Base-by-base conservation (phyloP, 2,888 invertebrate genomes). In the Dilophus febrilis region DNA sequence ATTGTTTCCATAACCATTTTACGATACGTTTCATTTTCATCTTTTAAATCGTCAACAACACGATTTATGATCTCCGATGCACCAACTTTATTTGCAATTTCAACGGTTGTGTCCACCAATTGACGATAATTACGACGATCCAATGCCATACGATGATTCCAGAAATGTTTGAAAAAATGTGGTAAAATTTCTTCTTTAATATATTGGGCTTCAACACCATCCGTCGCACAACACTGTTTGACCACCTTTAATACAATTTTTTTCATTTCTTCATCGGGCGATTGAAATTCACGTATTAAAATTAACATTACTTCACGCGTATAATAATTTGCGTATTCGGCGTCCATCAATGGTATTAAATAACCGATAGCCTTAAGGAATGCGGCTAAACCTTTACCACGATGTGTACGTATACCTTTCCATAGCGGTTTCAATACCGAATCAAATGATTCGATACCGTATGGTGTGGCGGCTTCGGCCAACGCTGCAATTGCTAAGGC, bases 1-100 rank as follows among this genome's bases (percentile, higher is more conserved):
- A 98, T 97, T 1, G 95, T 97, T 63, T 99, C 98, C 94, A 99
- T 98, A 3, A 98, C 98, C 98, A 99, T 99, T 68, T 99, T 99
- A 44, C 98, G 74, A 63, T 98, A 99, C 57, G 95, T 94, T 61
- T 99, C 98, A 58, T 97, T 95, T 64, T 98, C 98, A 58, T 99
- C 98, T 64, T 99, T 99, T 42, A 99, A 66, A 64, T 99, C 98
- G 53, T 99, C 98, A 1, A 99, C 98, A 35, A 99, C 90, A 46
- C 97, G 74, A 60, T 91, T 92, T 44, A 99, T 91, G 46, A 99
- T 99, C 70, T 98, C 98, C 0, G 95, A 92, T 4, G 95, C 90
- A n/a, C 98, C 98, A 40, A 97, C 95, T 70, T 99, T 99, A 60
- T 97, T 97, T 7, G 98, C 98, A 46, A 99, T 99, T 68, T 99